Conservation (phyloP, 2,888 invertebrate genomes). For the Lepidonotus clava region DNA sequence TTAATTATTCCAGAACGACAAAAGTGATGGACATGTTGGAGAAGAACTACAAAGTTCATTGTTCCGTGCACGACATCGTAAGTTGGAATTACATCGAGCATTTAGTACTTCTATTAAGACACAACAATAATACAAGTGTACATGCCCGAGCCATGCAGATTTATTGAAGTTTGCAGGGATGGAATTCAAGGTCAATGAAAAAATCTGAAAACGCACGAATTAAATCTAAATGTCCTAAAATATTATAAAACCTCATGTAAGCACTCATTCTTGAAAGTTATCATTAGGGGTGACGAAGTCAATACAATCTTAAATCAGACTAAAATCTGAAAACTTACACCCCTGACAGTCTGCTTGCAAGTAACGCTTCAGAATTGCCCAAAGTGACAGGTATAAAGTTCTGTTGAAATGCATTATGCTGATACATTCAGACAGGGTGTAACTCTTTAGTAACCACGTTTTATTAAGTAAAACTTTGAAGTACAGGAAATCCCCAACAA, state of each 20-base stretch:
- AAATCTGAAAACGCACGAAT: no score
- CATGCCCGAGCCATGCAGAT: no score
- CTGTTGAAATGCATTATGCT: background rate
- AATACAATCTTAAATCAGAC: no score
- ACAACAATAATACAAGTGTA: no score
- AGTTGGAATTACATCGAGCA: no score
- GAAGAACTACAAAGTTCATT: slow-evolving; percentile 94
- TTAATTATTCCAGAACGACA: slow-evolving; percentile 76
- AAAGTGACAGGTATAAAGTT: background rate
- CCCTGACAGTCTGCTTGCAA: background rate
- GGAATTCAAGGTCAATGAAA: background rate
- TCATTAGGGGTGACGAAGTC: background rate
- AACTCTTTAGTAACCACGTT: background rate
- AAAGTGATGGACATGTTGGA: slow-evolving; percentile 91
- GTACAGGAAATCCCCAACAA: background rate
- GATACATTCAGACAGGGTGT: background rate
- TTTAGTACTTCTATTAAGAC: no score
- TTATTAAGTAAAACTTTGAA: background rate
- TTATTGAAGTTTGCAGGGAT: no score
- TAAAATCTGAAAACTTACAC: background rate
- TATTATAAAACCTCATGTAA: no score
- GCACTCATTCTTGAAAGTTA: no score
- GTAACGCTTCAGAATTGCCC: background rate
- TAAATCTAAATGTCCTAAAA: no score
- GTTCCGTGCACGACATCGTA: slow-evolving; percentile 89